phyloP scores from a whole-genome alignment of 2,797 vertebrate genomes.

The Sternarchorhynchus goeldii region DNA sequence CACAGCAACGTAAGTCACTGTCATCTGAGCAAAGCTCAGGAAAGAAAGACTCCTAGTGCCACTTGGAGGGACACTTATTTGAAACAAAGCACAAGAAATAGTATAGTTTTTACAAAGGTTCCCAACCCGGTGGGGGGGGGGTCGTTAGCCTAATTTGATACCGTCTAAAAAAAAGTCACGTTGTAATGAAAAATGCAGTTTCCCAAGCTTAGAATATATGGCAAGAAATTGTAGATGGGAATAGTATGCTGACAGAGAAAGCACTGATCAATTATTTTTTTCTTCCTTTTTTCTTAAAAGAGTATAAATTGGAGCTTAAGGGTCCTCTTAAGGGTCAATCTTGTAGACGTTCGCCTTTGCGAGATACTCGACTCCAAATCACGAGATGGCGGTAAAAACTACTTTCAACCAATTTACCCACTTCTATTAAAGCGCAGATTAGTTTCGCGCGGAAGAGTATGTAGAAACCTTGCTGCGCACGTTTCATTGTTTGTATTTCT shows the following conservation, averaged over 20 bases:
- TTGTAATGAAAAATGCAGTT: no score
- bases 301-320: no score
- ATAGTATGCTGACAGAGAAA: no score
- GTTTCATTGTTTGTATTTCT: neutral
- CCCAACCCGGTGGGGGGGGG: no score
- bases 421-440: conserved; percentile 28
- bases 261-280: no score
- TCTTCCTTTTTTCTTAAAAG: no score
- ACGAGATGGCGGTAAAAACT: conserved; percentile 1
- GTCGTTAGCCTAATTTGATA: no score
- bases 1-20: conserved; percentile 21
- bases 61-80: neutral
- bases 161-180: no score
- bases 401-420: neutral
- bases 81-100: neutral
- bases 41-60: conserved; percentile 6
- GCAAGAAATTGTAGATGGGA: no score
- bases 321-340: neutral
- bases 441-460: conserved; percentile 47
- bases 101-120: neutral
- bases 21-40: conserved; percentile 29
- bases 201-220: no score
- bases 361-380: neutral
- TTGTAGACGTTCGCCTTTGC: neutral
- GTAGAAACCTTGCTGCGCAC: neutral